A percentile compares a stretch with the other conserved stretches of the same genome.
phyloP scores from a whole-genome alignment of 2,888 invertebrate species.

The Dione vanillae region DNA sequence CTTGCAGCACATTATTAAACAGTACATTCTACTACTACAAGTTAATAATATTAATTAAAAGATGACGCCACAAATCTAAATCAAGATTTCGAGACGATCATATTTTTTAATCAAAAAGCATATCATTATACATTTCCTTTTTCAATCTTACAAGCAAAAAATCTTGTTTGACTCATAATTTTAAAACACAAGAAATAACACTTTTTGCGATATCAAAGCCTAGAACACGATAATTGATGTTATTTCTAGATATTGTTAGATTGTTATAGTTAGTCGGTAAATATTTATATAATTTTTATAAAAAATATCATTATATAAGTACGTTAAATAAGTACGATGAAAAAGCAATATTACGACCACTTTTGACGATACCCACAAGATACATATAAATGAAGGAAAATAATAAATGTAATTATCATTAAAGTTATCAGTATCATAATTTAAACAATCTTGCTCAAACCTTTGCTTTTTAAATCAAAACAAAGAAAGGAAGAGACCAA shows the following conservation, averaged over 20 bases:
- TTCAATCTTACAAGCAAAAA: constrained; percentile 11
- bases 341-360: too few relatives aligned
- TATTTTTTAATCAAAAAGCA: constrained; percentile 11
- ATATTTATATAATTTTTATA: too few relatives aligned
- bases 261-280: neutral
- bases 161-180: constrained; percentile 8
- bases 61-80: neutral
- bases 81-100: neutral
- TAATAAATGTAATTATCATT: neutral
- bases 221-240: neutral
- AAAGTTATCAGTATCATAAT: neutral
- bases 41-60: neutral
- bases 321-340: too few relatives aligned
- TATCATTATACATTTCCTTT: constrained; percentile 26
- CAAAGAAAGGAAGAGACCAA: neutral
- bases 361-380: neutral
- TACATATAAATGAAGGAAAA: neutral
- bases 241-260: neutral
- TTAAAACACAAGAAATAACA: neutral
- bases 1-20: neutral
- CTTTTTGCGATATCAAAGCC: constrained; percentile 18
- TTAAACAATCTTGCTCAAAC: neutral
- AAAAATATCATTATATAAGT: too few relatives aligned
- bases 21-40: neutral
- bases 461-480: constrained; percentile 12